These are phyloP conservation scores for Orestias chungarensis DNA, from an alignment of 2,797 vertebrate species.

Conservation along the genomic window DNA sequence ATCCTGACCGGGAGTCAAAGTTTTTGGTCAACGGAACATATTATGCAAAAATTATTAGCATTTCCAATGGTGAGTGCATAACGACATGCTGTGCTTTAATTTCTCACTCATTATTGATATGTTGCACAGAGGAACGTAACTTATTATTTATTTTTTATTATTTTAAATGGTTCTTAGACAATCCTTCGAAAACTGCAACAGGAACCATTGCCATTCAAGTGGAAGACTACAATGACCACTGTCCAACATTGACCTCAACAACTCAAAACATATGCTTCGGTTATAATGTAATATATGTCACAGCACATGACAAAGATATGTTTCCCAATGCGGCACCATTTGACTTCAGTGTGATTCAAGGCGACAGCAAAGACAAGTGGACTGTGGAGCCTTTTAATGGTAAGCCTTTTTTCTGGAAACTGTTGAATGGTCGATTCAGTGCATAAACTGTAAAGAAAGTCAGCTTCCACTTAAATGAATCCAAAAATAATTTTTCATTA, in stretches of 20 bases:
- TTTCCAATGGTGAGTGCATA: slow-evolving; percentile 81
- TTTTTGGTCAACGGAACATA: slow-evolving; percentile 83
- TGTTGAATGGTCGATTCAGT: neutral
- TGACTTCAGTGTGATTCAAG: slow-evolving; percentile 78
- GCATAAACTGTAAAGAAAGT: neutral
- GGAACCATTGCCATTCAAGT: slow-evolving; percentile 89
- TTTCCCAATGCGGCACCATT: slow-evolving; percentile 85
- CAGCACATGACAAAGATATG: slow-evolving; percentile 83
- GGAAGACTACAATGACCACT: slow-evolving; percentile 89
- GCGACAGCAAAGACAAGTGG: slow-evolving; percentile 76
- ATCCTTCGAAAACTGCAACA: slow-evolving; percentile 83
- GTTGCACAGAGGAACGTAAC: neutral
- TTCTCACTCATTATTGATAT: neutral
- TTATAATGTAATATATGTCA: slow-evolving; percentile 75
- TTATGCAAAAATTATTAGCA: slow-evolving; percentile 83
- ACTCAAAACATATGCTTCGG: slow-evolving; percentile 78
- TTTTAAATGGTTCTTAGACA: slow-evolving; percentile 69
- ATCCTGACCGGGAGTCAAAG: slow-evolving; percentile 81
- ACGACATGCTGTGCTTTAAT: neutral
- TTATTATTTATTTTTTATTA: neutral
- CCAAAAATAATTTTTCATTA: neutral
- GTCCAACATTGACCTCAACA: slow-evolving; percentile 79
- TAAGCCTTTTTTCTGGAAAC: slow-evolving; percentile 61
- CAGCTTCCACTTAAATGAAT: neutral
- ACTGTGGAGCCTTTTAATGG: slow-evolving; percentile 79